Base-by-base conservation (phyloP, 2,888 invertebrate genomes). In the Drosophila phalerata region DNA sequence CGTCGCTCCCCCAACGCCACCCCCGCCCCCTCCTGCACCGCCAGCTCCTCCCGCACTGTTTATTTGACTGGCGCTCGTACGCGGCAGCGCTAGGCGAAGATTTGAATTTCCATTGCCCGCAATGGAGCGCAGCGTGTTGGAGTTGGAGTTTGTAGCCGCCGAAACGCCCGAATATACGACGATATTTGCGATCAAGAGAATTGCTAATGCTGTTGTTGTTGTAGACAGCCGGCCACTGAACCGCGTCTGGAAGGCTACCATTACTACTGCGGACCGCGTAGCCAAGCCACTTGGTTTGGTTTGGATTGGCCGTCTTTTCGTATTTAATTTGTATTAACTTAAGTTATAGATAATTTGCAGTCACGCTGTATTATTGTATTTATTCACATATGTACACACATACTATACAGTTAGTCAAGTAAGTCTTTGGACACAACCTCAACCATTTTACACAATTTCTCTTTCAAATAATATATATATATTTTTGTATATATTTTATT, bases 1-100 rank as follows among this genome's bases (percentile, higher is more conserved):
- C 49, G 75, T 79, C 25, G 73, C 66, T n/a, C 48, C 57, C 8
- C 25, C 56, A 5, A 32, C 56, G 0, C 25, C 62, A n/a, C 19
- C 42, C 0, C 42, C 67, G 5, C 45, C 56, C 5, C 45, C 58
- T 30, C 40, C 53, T 1, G 5, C 67, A 85, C 89, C 65, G 55
- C 73, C 69, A 69, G 79, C 69, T 48, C 69, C 60, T 70, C 81
- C 70, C 10, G 40, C 92, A 88, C 90, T 92, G 81, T 90, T 91
- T 75, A 94, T 90, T 85, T 94, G 94, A 79, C 93, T 94, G 79
- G 95, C 94, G 90, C 95, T 94, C 77, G 95, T 93, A 74, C 95
- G 93, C 56, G 95, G 94, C 30, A 76, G 62, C 34, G 76, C 76
- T 69, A 94, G 91, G 48, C 94, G 93, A 49, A 94, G 92, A 83